Evolutionary conservation across 2,797 vertebrate genomes (phyloP).

Genomic region (Semaprochilodus insignis): DNA sequence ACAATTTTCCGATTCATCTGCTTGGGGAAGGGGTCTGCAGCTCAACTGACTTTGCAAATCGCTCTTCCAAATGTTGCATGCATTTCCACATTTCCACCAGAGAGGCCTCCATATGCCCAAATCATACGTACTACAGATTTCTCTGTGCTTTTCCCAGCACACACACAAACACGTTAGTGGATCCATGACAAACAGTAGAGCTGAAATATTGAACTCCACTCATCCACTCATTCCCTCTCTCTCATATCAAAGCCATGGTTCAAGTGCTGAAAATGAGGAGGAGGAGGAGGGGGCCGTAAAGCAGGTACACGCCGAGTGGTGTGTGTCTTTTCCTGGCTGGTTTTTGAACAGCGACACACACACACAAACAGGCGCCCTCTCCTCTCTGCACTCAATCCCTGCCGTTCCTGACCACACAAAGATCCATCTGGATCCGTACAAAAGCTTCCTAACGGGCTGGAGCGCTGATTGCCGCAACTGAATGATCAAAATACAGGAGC

Average conservation of each 20-base stretch:
- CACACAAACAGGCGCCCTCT: slow-evolving; percentile 75
- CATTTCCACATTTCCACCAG: too few species aligned
- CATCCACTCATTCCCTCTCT: neutral
- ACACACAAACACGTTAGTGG: slow-evolving; percentile 5
- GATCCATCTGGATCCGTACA: slow-evolving; percentile 82
- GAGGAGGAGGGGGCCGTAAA: slow-evolving; percentile 6
- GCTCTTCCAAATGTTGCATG: too few species aligned
- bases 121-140: too few species aligned
- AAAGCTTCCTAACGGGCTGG: slow-evolving; percentile 58
- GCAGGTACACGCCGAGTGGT: slow-evolving; percentile 42
- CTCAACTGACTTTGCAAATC: too few species aligned
- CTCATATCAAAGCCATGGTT: slow-evolving; percentile 17
- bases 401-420: slow-evolving; percentile 80
- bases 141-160: neutral
- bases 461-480: slow-evolving; percentile 40
- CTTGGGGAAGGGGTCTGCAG: too few species aligned
- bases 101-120: too few species aligned
- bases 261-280: neutral
- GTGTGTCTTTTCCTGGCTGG: slow-evolving; percentile 40
- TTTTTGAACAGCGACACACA: slow-evolving; percentile 42
- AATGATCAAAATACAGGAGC: slow-evolving; percentile 47
- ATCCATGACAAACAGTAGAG: neutral
- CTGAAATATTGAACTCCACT: slow-evolving; percentile 17
- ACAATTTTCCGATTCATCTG: too few species aligned
- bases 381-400: slow-evolving; percentile 58